Percentiles rank a stretch among this genome's conserved stretches.
Evolutionary conservation across 2,888 invertebrate species (phyloP).

Genomic region (Yponomeuta sedellus): DNA sequence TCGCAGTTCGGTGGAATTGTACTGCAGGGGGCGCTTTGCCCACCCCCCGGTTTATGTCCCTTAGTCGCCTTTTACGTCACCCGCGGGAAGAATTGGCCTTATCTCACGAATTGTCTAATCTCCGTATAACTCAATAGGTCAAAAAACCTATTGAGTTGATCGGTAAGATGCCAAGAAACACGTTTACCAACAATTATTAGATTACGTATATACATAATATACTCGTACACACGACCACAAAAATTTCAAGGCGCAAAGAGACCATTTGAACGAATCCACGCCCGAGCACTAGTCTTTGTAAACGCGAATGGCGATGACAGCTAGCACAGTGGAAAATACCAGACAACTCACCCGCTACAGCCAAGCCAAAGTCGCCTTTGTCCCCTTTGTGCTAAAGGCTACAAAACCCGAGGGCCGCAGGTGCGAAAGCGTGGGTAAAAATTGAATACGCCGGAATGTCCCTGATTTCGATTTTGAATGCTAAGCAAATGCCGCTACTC

Average conservation of each 20-base stretch:
- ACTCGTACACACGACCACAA: neutral
- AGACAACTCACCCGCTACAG: neutral
- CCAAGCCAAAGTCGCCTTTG: neutral
- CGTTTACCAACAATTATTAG: no score
- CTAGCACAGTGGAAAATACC: no score
- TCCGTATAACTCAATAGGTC: no score
- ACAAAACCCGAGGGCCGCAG: conserved; percentile 36
- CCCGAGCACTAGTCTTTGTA: neutral
- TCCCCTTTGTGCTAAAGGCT: neutral
- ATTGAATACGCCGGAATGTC: conserved; percentile 48
- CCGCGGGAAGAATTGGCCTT: no score
- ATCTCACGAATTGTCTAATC: no score
- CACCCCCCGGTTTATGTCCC: no score
- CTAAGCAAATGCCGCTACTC: conserved; percentile 6
- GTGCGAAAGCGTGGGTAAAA: conserved; percentile 47
- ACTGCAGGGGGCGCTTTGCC: no score
- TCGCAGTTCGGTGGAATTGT: no score
- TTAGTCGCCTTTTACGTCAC: no score
- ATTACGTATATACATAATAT: no score
- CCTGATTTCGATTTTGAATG: conserved; percentile 19
- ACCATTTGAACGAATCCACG: neutral
- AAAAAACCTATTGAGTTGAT: no score
- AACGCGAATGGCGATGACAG: conserved; percentile 9
- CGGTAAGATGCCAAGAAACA: no score
- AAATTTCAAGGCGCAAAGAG: neutral